Evolutionary conservation across 2,113 vertebrate species (phyloP), one percentile per base, ranked within the genome.

Genomic region (Asarcornis scutulata): DNA sequence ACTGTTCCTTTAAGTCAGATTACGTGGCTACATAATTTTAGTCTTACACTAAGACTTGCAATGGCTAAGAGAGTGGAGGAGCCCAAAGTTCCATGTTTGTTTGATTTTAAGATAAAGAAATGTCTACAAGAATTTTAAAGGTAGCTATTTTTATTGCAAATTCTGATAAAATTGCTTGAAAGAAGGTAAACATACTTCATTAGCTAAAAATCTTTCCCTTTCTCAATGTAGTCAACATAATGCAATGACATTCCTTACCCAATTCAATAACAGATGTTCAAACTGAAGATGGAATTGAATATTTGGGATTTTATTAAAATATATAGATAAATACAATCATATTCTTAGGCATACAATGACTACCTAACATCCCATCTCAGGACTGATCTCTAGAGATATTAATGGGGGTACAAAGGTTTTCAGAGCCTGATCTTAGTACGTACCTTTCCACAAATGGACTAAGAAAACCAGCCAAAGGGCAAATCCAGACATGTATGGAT

Each of bases 331-430:
- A 53, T 55, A 58, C 1, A 15, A 94, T 90, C 6, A 17, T 96
- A 97, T 96, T 96, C 96, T 97, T 98, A 98, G 93, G 96, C 52
- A 38, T 42, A 76, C 85, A 76, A 3, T 48, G 67, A n/a, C 32
- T 79, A 17, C 32, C 82, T 76, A 82, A 9, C 44, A 56, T 32
- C 77, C 93, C 95, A 91, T 97, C 93, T 97, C 95, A 98, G 98
- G 98, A 98, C 94, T 96, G 96, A 98, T 98, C 98, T 98, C 98
- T 97, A 98, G 98, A 98, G 96, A 96, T 96, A 97, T 97, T 97
- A 96, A 95, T 79, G 86, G 96, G 86, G 73, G 67, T 76, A 97
- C 93, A 87, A 97, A 88, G 64, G 96, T 96, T 97, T 96, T 97
- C 93, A 97, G 93, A 95, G 93, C 82, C 96, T 98, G 96, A 93